Conservation (phyloP, 2,888 invertebrate species). For the Balanococcus diminutus region DNA sequence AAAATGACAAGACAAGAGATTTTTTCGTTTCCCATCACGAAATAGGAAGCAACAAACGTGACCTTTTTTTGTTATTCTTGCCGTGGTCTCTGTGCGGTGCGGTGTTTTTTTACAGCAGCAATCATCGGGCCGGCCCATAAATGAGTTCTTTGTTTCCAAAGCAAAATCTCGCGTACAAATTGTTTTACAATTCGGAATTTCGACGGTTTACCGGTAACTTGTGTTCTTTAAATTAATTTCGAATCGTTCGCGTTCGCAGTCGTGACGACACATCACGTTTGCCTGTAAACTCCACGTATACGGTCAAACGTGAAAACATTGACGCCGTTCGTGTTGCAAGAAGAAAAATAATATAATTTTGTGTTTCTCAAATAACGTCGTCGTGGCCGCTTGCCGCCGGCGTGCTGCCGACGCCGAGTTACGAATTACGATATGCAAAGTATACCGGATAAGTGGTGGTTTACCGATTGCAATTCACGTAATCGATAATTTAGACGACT, state of each 20-base stretch:
- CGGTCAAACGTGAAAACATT: constrained; percentile 34
- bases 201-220: constrained; percentile 24
- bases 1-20: constrained; percentile 32
- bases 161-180: constrained; percentile 32
- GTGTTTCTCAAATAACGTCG: constrained; percentile 9
- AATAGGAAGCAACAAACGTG: constrained; percentile 48
- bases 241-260: constrained; percentile 42
- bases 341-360: constrained; percentile 13
- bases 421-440: constrained; percentile 4
- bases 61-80: constrained; percentile 15
- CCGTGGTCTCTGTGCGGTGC: background rate
- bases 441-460: constrained; percentile 6
- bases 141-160: constrained; percentile 40
- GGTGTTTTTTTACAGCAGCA: constrained; percentile 9
- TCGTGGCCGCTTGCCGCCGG: background rate
- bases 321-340: constrained; percentile 24
- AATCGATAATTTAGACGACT: constrained; percentile 11
- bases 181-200: constrained; percentile 43
- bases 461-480: background rate
- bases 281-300: background rate
- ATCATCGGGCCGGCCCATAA: constrained; percentile 13
- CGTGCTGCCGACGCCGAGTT: constrained; percentile 26
- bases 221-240: constrained; percentile 35
- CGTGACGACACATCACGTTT: constrained; percentile 41
- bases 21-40: constrained; percentile 49